Percentiles rank a stretch among this genome's conserved stretches.
Evolutionary conservation across 1,140 invertebrate species (phyloP).

Genomic region (Aradophagus sp.): DNA sequence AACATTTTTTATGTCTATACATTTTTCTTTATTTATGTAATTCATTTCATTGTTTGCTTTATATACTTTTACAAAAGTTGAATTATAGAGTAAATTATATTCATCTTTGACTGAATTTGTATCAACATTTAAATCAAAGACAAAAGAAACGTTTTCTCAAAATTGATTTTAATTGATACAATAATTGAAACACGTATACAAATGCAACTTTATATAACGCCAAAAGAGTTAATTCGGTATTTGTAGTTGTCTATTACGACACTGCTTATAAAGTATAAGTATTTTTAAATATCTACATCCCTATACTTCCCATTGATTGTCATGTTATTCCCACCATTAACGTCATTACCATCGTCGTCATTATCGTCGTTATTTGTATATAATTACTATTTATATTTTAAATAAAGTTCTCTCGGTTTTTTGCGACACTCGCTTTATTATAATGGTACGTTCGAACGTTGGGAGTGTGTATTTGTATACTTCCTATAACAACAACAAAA

Average conservation of each 20-base stretch:
- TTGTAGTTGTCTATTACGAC: conserved; percentile 48
- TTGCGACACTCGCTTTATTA: conserved; percentile 36
- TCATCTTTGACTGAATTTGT: no score
- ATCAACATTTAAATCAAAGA: background rate
- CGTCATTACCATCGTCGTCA: conserved; percentile 43
- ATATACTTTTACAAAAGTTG: no score
- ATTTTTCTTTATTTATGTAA: no score
- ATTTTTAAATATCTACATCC: conserved; percentile 40
- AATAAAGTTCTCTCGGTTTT: conserved; percentile 34
- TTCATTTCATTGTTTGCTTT: no score
- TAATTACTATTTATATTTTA: conserved; percentile 52
- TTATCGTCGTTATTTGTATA: conserved; percentile 50
- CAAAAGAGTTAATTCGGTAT: conserved; percentile 41
- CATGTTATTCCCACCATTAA: conserved; percentile 45
- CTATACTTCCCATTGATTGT: conserved; percentile 36
- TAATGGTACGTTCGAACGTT: conserved; percentile 41
- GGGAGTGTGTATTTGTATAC: conserved; percentile 8
- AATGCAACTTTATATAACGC: background rate
- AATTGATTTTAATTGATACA: conserved; percentile 6
- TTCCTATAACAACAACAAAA: no score
- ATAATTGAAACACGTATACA: background rate
- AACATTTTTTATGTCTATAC: no score
- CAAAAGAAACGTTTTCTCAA: conserved; percentile 1
- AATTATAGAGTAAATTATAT: no score
- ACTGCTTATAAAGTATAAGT: conserved; percentile 30